Percentiles rank a stretch among this genome's conserved stretches.
Evolutionary conservation across 2,113 vertebrate species (phyloP).

Genomic region (Apus apus): DNA sequence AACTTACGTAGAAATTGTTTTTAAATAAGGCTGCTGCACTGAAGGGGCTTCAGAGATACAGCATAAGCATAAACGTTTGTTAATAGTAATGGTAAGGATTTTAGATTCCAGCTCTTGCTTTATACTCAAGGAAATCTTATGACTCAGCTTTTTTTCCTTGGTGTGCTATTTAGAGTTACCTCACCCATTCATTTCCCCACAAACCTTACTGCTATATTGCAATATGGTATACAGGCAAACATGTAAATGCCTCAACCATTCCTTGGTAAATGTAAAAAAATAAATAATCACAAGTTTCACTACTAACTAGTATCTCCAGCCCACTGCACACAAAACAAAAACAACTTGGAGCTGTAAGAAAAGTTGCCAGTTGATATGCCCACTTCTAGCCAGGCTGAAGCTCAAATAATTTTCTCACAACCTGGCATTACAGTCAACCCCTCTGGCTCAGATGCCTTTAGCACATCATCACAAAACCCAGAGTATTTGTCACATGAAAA

Average conservation of each 20-base stretch:
- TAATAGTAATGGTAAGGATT: background rate
- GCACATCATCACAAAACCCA: conserved; percentile 4
- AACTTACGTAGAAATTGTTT: background rate
- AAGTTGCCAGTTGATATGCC: background rate
- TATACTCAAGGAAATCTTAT: conserved; percentile 12
- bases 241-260: conserved; percentile 10
- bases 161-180: conserved; percentile 15
- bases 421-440: background rate
- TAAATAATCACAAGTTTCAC: background rate
- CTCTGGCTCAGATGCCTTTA: background rate
- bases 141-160: conserved; percentile 52
- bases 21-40: background rate
- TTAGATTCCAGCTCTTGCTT: background rate
- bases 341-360: background rate
- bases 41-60: background rate
- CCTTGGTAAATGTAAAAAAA: background rate
- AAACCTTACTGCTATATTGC: background rate
- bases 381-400: background rate
- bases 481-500: conserved; percentile 18
- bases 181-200: conserved; percentile 33
- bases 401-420: background rate
- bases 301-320: background rate
- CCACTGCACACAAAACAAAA: background rate
- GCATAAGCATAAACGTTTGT: background rate
- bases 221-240: background rate